Conservation (phyloP, 2,113 vertebrate genomes). For the Pardalotus punctatus region DNA sequence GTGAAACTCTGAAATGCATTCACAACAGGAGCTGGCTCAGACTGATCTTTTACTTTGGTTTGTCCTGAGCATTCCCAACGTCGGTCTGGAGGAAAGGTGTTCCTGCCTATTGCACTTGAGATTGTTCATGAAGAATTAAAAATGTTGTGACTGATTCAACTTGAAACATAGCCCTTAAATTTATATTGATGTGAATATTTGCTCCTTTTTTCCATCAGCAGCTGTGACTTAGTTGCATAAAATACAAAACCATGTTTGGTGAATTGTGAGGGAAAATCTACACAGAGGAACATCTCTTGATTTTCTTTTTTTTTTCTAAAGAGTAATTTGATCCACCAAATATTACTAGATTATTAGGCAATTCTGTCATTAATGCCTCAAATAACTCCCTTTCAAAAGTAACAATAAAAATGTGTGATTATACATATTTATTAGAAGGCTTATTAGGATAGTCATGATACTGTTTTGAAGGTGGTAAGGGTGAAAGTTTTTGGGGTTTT, state of each 20-base stretch:
- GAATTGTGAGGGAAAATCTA: neutral
- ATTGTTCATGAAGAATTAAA: neutral
- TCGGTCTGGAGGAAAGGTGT: neutral
- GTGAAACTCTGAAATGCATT: neutral
- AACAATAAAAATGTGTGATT: neutral
- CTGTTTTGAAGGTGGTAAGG: neutral
- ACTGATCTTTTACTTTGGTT: neutral
- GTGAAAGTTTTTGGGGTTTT: neutral
- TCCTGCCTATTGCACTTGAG: neutral
- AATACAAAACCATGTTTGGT: neutral
- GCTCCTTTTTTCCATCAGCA: neutral
- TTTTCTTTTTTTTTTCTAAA: neutral
- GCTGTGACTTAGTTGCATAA: neutral
- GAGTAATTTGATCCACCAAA: neutral
- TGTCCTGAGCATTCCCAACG: neutral
- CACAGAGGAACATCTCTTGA: neutral
- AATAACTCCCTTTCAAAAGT: neutral
- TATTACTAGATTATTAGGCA: neutral
- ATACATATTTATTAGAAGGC: neutral
- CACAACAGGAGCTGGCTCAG: neutral
- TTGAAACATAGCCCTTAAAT: neutral
- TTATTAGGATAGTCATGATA: neutral
- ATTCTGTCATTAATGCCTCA: neutral
- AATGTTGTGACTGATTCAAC: neutral
- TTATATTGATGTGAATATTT: neutral